These are phyloP conservation scores for Andrena flavipes DNA, from an alignment of 2,888 invertebrate genomes.

Conservation along the genomic window DNA sequence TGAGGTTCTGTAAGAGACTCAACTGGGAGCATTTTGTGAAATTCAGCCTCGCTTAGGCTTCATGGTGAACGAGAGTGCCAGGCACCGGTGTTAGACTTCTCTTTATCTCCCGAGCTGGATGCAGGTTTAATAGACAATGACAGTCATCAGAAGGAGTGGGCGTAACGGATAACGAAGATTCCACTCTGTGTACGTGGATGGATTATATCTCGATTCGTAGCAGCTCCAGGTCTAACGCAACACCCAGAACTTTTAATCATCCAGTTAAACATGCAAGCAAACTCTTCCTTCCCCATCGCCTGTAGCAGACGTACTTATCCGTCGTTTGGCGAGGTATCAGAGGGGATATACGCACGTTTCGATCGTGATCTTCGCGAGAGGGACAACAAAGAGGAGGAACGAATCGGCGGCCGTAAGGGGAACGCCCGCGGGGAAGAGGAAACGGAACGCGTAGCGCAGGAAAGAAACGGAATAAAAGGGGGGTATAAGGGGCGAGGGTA, in stretches of 20 bases:
- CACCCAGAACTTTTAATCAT: constrained; percentile 47
- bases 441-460: constrained; percentile 7
- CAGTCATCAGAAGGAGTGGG: no score
- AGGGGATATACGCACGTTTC: constrained; percentile 3
- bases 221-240: constrained; percentile 43
- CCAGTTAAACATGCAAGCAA: constrained; percentile 38
- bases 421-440: neutral
- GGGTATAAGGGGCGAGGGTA: constrained; percentile 49
- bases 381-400: neutral
- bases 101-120: no score
- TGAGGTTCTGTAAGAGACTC: no score
- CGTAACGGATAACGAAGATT: neutral
- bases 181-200: neutral
- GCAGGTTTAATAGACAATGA: no score
- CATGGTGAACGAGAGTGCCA: no score
- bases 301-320: constrained; percentile 26
- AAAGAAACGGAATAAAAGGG: constrained; percentile 36
- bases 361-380: constrained; percentile 2
- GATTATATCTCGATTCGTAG: constrained; percentile 28
- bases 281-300: constrained; percentile 2
- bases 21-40: no score
- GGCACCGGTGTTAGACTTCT: no score
- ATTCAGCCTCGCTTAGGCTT: no score
- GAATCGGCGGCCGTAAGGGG: neutral
- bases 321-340: neutral